Evolutionary conservation across 1,140 invertebrate genomes (phyloP), one percentile per base, ranked within the genome.

Genomic region (Zeugodacus cucurbitae): DNA sequence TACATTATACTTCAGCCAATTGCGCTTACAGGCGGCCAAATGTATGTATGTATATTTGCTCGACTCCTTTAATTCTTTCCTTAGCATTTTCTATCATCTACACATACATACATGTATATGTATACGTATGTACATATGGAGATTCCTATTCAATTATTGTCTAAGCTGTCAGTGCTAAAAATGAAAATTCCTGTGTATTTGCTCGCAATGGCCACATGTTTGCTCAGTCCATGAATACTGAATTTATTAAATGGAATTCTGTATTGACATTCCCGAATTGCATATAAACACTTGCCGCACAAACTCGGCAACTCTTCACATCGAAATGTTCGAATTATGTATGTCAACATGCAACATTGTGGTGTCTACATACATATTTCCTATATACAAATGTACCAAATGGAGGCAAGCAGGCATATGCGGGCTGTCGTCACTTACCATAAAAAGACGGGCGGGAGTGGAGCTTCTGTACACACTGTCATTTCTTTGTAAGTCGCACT

Each of bases 161-260:
- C 10, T 62, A 62, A 62, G 58, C 58, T 26, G 22, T 26, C n/a
- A 32, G 14, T 34, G 64, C 29, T 67, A 67, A 32, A 67, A 67
- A 67, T 17, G 8, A 17, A 67, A 67, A 29, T 67, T 67, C 29
- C 3, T 67, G 3, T 11, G 64, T 34, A 67, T 67, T 67, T 67
- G 29, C 29, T 67, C 29, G 26, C n/a, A n/a, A 34, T 67, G 14
- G 64, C 64, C 64, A 34, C 64, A 67, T 74, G 70, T 74, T 74
- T 74, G 67, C 67, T 74, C n/a, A 74, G 34, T 74, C 37, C 34
- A 74, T 74, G 70, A 74, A 41, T 44, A 74, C 37, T 41, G 37
- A 74, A 41, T 74, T 74, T 74, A 74, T 74, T 74, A 74, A 74
- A 74, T 74, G 70, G 70, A 74, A 74, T 74, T 74, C 37, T 74